Conservation (phyloP, 2,797 vertebrate species). For the Enteromius unitaeniatus region DNA sequence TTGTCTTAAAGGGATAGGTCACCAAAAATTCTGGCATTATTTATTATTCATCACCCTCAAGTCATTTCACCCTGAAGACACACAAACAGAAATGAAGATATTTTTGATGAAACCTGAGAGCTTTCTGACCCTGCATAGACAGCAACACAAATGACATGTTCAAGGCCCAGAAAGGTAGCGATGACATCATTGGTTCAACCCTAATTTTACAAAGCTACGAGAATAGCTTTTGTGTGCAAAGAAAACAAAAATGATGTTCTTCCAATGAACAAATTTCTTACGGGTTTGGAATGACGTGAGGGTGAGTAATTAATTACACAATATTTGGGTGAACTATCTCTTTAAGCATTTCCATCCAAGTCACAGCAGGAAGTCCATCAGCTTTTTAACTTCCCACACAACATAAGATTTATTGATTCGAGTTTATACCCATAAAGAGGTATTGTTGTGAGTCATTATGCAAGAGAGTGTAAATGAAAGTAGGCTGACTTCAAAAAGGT, state of each 20-base stretch:
- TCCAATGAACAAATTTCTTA: background rate
- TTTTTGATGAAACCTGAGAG: background rate
- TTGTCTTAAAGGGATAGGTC: background rate
- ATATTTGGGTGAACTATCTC: background rate
- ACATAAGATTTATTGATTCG: constrained; percentile 9
- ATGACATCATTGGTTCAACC: background rate
- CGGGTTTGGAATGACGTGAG: background rate
- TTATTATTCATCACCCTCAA: background rate
- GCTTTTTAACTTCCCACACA: constrained; percentile 9
- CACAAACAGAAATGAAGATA: background rate
- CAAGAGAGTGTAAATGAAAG: background rate
- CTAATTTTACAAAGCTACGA: background rate
- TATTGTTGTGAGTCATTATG: constrained; percentile 21
- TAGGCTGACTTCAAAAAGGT: background rate
- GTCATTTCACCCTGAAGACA: background rate
- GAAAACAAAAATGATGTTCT: background rate
- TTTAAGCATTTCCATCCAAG: constrained; percentile 10
- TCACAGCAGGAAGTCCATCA: background rate
- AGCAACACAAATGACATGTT: background rate
- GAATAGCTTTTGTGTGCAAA: background rate
- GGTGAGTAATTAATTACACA: background rate
- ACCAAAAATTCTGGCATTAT: background rate
- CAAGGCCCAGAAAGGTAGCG: background rate
- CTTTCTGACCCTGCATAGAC: background rate
- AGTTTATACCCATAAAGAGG: background rate